Evolutionary conservation across 2,797 vertebrate species (phyloP).

Genomic region (Ispidina picta): DNA sequence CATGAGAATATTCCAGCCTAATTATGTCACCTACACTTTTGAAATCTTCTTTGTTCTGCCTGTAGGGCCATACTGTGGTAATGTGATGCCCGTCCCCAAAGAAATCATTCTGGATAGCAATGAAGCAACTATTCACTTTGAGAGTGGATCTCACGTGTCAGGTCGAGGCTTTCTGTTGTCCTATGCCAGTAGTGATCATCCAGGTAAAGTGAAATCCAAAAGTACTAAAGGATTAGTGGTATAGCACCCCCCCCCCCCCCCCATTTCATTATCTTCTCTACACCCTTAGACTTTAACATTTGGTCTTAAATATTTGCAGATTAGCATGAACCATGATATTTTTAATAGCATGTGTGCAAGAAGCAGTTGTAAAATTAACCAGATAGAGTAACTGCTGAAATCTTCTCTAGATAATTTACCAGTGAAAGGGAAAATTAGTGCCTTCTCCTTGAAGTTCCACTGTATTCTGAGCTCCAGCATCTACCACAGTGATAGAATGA

Average conservation of each 20-base stretch:
- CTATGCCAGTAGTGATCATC: conserved; percentile 83
- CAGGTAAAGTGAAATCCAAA: conserved; percentile 75
- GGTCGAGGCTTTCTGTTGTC: conserved; percentile 87
- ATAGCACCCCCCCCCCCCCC: not conserved
- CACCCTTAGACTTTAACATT: not conserved
- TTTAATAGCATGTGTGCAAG: not conserved
- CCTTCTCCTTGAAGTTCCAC: not conserved
- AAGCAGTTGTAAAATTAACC: not conserved
- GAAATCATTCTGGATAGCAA: conserved; percentile 81
- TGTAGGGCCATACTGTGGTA: conserved; percentile 81
- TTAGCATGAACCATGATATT: not conserved
- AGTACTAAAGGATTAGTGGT: not conserved
- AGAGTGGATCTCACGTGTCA: conserved; percentile 82
- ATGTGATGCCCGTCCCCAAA: conserved; percentile 60
- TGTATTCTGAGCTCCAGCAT: not conserved
- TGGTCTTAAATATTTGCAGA: not conserved
- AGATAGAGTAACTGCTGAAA: not conserved
- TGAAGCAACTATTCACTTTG: conserved; percentile 83
- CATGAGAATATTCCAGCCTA: not conserved
- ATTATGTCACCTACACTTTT: conserved; percentile 8
- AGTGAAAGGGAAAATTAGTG: not conserved
- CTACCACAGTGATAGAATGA: not conserved
- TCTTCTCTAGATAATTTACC: not conserved
- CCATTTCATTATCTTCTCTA: not conserved
- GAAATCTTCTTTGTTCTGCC: conserved; percentile 53